A percentile compares a stretch with the other conserved stretches of the same genome.
Conservation (phyloP, 2,888 invertebrate species). For the Acrocera orbiculus region DNA sequence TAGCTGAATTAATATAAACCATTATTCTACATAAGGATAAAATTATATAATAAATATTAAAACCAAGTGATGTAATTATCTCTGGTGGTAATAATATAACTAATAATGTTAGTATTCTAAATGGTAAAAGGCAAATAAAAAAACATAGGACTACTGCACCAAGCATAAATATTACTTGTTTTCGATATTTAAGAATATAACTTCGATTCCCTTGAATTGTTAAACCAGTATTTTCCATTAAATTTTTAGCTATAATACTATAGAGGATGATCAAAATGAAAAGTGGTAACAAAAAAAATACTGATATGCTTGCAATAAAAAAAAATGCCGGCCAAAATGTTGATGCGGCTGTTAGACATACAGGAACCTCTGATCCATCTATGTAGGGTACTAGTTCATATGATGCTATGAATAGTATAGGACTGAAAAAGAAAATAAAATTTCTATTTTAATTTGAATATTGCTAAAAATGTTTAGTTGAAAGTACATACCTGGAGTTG, state of each 20-base stretch:
- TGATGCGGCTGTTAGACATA: constrained; percentile 65
- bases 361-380: constrained; percentile 49
- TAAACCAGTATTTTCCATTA: constrained; percentile 61
- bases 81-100: constrained; percentile 61
- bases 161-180: constrained; percentile 73
- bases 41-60: constrained; percentile 66
- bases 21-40: constrained; percentile 74
- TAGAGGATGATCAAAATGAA: constrained; percentile 65
- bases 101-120: constrained; percentile 75
- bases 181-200: constrained; percentile 50
- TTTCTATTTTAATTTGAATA: too few species aligned
- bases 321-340: constrained; percentile 62
- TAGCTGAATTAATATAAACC: constrained; percentile 77
- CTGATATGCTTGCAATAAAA: constrained; percentile 58
- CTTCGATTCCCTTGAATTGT: constrained; percentile 21
- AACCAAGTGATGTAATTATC: constrained; percentile 47
- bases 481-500: too few species aligned
- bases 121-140: constrained; percentile 77
- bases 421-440: constrained; percentile 45
- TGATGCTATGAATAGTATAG: constrained; percentile 64
- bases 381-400: constrained; percentile 54
- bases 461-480: too few species aligned
- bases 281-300: constrained; percentile 75
- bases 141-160: constrained; percentile 80
- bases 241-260: constrained; percentile 66